A percentile compares a stretch with the other conserved stretches of the same genome.
phyloP scores from a whole-genome alignment of 2,797 vertebrate species.

The Poliocrania exsul region DNA sequence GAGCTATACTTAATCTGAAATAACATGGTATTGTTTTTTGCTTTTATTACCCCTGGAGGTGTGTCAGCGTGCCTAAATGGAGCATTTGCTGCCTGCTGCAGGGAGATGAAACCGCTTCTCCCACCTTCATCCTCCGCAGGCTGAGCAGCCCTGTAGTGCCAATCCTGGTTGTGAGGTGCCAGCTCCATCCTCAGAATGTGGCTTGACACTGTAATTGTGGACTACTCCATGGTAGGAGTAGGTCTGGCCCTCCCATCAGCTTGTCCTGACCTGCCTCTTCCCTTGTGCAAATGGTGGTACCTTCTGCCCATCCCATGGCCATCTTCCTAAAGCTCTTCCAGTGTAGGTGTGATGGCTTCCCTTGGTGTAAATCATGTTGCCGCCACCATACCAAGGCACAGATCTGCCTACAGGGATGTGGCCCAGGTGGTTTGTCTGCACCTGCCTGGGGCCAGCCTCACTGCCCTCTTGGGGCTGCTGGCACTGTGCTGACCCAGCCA shows the following conservation, averaged over 20 bases:
- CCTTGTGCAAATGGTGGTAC: not conserved
- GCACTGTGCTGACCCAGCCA: fast-evolving
- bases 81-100: not conserved
- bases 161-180: fast-evolving
- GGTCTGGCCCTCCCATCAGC: not conserved
- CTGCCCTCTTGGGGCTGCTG: not conserved
- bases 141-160: not conserved
- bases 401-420: not conserved
- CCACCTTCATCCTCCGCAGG: not conserved
- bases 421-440: fast-evolving
- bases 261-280: not conserved
- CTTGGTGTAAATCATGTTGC: fast-evolving
- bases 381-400: fast-evolving
- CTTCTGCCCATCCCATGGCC: not conserved
- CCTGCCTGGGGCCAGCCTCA: fast-evolving
- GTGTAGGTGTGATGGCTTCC: not conserved
- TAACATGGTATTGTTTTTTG: not conserved
- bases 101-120: not conserved
- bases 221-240: not conserved
- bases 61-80: not conserved
- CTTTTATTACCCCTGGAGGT: not conserved
- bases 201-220: not conserved
- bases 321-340: not conserved
- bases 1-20: not conserved
- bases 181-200: fast-evolving